Evolutionary conservation across 2,797 vertebrate genomes (phyloP).

Genomic region (Tragelaphus eurycerus): DNA sequence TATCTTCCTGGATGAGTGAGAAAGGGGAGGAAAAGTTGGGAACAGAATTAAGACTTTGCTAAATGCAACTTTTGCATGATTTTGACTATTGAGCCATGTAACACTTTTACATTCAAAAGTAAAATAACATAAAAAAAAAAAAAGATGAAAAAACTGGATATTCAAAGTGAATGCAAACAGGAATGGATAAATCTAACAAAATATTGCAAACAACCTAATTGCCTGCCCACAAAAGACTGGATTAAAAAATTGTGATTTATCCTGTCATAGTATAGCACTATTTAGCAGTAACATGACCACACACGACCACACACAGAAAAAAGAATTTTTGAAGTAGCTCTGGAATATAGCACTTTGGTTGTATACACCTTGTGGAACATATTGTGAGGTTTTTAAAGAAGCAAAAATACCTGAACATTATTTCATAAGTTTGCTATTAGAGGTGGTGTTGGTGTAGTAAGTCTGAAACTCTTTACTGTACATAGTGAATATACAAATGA

Average conservation of each 20-base stretch:
- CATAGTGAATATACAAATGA: neutral
- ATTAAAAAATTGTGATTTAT: neutral
- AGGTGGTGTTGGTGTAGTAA: neutral
- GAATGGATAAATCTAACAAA: conserved; percentile 6
- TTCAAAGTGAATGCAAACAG: neutral
- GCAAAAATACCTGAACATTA: neutral
- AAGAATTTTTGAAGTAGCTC: neutral
- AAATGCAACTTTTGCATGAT: neutral
- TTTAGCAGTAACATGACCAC: neutral
- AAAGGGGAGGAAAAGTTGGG: neutral
- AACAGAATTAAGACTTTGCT: neutral
- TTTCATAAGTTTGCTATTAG: neutral
- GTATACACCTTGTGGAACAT: neutral
- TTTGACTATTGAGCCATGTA: neutral
- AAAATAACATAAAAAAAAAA: conserved; percentile 1
- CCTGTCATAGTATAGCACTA: neutral
- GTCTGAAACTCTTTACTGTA: neutral
- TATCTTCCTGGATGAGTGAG: neutral
- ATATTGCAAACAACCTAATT: neutral
- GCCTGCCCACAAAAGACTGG: neutral
- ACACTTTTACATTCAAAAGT: neutral
- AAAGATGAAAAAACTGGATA: neutral
- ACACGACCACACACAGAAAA: neutral
- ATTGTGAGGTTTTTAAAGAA: neutral
- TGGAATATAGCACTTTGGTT: neutral